Conservation (phyloP, 2,113 vertebrate species). For the Pseudonaja textilis region DNA sequence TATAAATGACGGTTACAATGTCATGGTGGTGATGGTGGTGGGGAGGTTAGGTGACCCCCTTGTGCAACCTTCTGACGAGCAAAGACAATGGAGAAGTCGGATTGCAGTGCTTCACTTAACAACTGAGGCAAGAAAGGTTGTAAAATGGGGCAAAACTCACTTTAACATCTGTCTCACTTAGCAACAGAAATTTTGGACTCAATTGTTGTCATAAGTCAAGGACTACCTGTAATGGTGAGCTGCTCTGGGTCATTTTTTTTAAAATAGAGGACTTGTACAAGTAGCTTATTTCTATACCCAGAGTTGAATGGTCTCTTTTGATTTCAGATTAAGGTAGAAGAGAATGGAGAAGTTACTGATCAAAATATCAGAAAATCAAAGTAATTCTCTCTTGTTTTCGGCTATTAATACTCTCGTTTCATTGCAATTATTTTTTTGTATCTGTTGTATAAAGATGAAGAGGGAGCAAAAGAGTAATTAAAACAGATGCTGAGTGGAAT, state of each 20-base stretch:
- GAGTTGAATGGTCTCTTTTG: neutral
- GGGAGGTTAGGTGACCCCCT: no score
- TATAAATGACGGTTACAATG: neutral
- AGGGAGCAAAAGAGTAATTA: neutral
- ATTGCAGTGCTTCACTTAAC: neutral
- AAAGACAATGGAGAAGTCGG: neutral
- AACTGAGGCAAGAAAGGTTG: neutral
- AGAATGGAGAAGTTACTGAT: neutral
- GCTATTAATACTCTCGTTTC: no score
- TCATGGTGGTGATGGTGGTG: neutral
- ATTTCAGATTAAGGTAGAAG: neutral
- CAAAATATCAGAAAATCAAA: neutral
- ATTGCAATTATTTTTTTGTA: neutral
- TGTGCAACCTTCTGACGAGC: neutral
- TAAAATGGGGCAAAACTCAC: neutral
- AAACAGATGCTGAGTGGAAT: neutral
- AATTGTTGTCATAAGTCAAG: neutral
- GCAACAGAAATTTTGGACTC: neutral
- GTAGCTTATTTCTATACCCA: neutral
- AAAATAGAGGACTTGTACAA: neutral
- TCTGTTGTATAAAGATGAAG: neutral
- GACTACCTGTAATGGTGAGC: neutral
- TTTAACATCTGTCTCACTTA: neutral
- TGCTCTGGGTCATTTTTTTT: no score
- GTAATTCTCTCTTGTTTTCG: neutral